Percentiles rank a stretch among this genome's conserved stretches.
These are phyloP conservation scores for Hypena proboscidalis DNA, from an alignment of 2,888 invertebrate genomes.

Conservation along the genomic window DNA sequence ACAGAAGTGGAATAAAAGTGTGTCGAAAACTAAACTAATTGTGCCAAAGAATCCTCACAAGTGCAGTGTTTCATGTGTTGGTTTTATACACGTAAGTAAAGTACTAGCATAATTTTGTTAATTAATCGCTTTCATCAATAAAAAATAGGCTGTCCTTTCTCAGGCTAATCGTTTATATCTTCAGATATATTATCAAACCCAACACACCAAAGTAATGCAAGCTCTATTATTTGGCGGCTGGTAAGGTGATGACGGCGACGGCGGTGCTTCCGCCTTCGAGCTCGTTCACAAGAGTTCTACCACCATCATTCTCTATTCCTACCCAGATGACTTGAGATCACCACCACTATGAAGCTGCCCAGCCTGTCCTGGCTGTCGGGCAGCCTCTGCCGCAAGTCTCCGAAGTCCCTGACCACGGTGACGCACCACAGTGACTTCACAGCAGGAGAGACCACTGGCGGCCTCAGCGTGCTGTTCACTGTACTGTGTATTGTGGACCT, in stretches of 20 bases:
- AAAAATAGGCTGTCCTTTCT: too few relatives aligned
- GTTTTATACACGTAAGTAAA: not conserved
- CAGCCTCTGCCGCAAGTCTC: slow-evolving; percentile 4
- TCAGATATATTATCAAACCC: too few relatives aligned
- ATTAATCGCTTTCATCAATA: not conserved
- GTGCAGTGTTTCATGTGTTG: not conserved
- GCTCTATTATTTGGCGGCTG: too few relatives aligned
- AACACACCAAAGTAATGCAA: too few relatives aligned
- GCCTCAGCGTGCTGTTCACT: slow-evolving; percentile 89
- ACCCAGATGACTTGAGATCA: slow-evolving; percentile 29
- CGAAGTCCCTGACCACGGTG: slow-evolving; percentile 47
- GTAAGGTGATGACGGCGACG: too few relatives aligned
- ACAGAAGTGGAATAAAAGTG: too few relatives aligned
- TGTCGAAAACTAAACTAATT: too few relatives aligned
- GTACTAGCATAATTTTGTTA: not conserved
- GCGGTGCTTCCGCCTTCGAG: too few relatives aligned
- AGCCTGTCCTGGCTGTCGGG: slow-evolving; percentile 13
- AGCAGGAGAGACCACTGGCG: slow-evolving; percentile 66
- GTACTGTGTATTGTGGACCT: slow-evolving; percentile 92
- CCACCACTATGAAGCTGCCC: slow-evolving; percentile 51
- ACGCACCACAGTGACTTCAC: slow-evolving; percentile 55
- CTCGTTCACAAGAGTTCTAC: too few relatives aligned
- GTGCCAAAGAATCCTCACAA: slow-evolving; percentile 10
- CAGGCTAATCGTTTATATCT: too few relatives aligned
- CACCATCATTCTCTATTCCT: too few relatives aligned